These are phyloP conservation scores for Anguilla rostrata DNA, from an alignment of 2,113 vertebrate genomes.

Conservation along the genomic window DNA sequence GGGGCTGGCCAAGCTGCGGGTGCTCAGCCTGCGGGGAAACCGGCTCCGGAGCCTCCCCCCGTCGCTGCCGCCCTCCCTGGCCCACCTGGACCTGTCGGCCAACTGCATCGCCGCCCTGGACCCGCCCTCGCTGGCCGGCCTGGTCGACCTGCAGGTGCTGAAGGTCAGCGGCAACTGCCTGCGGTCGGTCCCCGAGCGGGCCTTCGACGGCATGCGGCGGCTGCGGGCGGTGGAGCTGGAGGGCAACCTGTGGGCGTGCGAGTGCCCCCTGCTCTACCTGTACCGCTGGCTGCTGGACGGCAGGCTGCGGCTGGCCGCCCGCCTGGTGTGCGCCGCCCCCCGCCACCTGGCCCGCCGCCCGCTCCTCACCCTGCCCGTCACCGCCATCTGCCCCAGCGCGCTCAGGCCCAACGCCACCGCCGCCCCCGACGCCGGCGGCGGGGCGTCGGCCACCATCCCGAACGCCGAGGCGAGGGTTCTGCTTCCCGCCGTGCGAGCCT, in stretches of 20 bases:
- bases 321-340: conserved; percentile 65
- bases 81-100: conserved; percentile 65
- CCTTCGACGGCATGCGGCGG: conserved; percentile 60
- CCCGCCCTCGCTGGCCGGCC: conserved; percentile 53
- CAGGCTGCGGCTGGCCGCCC: conserved; percentile 58
- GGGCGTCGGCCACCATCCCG: background rate
- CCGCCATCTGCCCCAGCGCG: conserved; percentile 63
- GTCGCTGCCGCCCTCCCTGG: conserved; percentile 64
- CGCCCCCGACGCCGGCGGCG: conserved; percentile 9
- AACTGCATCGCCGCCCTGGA: conserved; percentile 70
- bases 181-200: conserved; percentile 62
- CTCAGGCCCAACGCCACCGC: conserved; percentile 50
- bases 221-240: conserved; percentile 64
- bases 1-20: conserved; percentile 56
- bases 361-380: conserved; percentile 64
- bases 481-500: background rate
- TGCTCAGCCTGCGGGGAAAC: conserved; percentile 69
- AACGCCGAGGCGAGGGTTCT: conserved; percentile 4
- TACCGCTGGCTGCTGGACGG: conserved; percentile 67
- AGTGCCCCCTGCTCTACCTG: conserved; percentile 72
- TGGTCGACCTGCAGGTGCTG: conserved; percentile 69
- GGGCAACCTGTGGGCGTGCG: conserved; percentile 71
- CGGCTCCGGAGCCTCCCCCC: conserved; percentile 58
- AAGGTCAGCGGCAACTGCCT: conserved; percentile 74
- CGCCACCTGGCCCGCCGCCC: conserved; percentile 62